Conservation (phyloP, 2,797 vertebrate genomes). For the Salmo trutta region DNA sequence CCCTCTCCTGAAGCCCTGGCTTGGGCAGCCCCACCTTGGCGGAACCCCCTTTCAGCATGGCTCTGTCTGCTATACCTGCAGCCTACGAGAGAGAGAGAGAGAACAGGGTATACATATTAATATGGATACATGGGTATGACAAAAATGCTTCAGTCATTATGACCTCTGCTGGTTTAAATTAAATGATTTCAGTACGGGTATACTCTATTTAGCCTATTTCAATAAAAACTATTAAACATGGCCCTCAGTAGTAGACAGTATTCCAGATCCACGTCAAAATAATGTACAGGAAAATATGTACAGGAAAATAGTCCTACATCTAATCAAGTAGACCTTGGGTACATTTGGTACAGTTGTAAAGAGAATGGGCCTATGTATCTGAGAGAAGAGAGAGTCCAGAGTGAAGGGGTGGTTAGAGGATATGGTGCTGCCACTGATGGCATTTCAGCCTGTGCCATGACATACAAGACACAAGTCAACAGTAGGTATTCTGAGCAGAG, state of each 20-base stretch:
- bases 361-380: background rate
- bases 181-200: no score
- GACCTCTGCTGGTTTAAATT: background rate
- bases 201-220: no score
- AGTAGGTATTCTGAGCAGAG: slow-evolving; percentile 7
- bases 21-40: slow-evolving; percentile 82
- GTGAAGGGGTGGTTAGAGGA: slow-evolving; percentile 6
- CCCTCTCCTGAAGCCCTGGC: slow-evolving; percentile 79
- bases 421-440: slow-evolving; percentile 3
- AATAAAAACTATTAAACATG: no score
- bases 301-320: background rate
- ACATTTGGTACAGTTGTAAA: background rate
- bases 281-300: background rate
- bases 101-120: background rate
- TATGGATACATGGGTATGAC: background rate
- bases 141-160: background rate
- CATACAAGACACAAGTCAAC: slow-evolving; percentile 30
- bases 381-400: background rate
- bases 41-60: slow-evolving; percentile 84
- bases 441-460: slow-evolving; percentile 36
- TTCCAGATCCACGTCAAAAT: no score
- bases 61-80: slow-evolving; percentile 34
- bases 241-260: no score
- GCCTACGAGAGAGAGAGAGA: slow-evolving; percentile 15
- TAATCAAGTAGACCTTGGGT: background rate